Base-by-base conservation (phyloP, 1,140 invertebrate species). In the Brachionus manjavacas region DNA sequence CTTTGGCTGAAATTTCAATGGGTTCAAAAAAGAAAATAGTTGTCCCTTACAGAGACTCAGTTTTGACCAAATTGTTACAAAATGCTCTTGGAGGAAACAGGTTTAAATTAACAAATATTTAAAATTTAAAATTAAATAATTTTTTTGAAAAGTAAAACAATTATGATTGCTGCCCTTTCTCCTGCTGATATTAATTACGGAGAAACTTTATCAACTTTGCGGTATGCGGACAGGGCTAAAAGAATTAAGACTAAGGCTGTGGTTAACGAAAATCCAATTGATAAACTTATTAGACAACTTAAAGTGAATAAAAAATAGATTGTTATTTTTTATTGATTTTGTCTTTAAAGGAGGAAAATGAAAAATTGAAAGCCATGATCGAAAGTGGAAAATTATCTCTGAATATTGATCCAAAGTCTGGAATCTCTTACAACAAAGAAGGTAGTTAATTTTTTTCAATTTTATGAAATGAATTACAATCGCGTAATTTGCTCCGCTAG, bases 171-270 rank as follows among this genome's bases (percentile, higher is more conserved):
- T 4, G 89, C 89, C 84, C 85, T 90, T 31, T 89, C 89, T 3
- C 89, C 89, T 7, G 89, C 89, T 12, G 89, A 90, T 85, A 88
- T 89, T 84, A 90, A 90, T 83, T 90, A 89, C 85, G 88, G 89
- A 49, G 89, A 90, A 85, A 89, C 89, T 7, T 86, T 90, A 7
- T 89, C 88, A 80, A 90, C 89, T 0, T 86, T 90, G 14, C 91
- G 98, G 11, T 99, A 99, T 90, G 97, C 98, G 1, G 96, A 95
- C 90, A 91, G 97, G 79, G 96, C 97, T 2, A 99, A 99, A 90
- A 96, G 95, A 87, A 99, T 99, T 84, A 94, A 96, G 88, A 99
- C 99, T 89, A 93, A 94, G 86, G 96, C 96, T 70, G 93, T 94
- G 85, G 94, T 99, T 81, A 99, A 99, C 89, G 89, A 90, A 85